Evolutionary conservation across 1,140 invertebrate genomes (phyloP).

Genomic region (Caenorhabditis tropicalis): DNA sequence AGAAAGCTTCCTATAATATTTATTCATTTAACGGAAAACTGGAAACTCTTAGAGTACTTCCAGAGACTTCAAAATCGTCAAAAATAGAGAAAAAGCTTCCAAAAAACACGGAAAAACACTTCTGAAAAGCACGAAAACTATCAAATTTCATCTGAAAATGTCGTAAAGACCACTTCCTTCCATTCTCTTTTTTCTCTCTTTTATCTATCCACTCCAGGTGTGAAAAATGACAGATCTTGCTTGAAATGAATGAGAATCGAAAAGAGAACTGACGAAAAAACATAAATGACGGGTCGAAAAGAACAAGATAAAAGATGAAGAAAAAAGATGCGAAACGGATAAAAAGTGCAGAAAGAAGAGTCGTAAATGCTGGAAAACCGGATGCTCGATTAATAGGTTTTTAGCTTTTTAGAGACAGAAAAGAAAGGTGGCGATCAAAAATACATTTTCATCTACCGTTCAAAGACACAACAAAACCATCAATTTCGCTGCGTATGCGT

Average conservation of each 20-base stretch:
- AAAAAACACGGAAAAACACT: too few relatives aligned
- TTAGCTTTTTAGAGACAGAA: too few relatives aligned
- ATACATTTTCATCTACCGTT: too few relatives aligned
- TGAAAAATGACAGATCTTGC: background rate
- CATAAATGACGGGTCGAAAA: background rate
- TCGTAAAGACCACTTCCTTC: background rate
- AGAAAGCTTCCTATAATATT: too few relatives aligned
- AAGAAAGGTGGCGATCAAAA: too few relatives aligned
- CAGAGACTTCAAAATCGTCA: background rate
- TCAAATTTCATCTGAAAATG: background rate
- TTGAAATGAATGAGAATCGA: background rate
- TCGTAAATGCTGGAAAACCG: background rate
- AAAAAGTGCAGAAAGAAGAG: background rate
- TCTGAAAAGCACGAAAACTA: background rate
- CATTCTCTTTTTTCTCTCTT: background rate
- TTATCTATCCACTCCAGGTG: background rate
- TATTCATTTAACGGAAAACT: too few relatives aligned
- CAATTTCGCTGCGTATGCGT: too few relatives aligned
- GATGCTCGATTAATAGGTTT: background rate
- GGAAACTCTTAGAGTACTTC: too few relatives aligned
- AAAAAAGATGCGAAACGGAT: background rate
- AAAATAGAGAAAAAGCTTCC: background rate
- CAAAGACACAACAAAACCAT: too few relatives aligned
- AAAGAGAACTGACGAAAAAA: background rate
- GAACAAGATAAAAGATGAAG: background rate